Evolutionary conservation across 2,113 vertebrate genomes (phyloP).

Genomic region (Melanotaenia duboulayi): DNA sequence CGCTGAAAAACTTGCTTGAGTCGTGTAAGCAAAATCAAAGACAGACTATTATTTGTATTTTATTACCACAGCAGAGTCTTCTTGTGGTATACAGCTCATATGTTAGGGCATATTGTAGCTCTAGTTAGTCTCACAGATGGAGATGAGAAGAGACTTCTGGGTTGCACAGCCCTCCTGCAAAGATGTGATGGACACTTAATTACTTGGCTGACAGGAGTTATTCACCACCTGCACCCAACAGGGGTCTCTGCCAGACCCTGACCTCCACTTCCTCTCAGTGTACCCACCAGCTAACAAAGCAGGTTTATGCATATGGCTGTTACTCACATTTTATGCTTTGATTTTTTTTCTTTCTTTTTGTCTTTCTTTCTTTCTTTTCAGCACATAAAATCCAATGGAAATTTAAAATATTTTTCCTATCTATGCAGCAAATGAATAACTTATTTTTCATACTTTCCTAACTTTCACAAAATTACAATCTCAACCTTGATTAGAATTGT

Average conservation of each 20-base stretch:
- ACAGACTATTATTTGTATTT: neutral
- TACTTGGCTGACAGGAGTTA: conserved; percentile 81
- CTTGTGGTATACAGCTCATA: conserved; percentile 48
- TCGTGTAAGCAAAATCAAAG: neutral
- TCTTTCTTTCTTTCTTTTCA: neutral
- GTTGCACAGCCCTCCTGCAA: conserved; percentile 71
- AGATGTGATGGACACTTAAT: conserved; percentile 81
- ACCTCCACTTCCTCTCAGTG: conserved; percentile 72
- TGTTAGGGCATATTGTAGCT: conserved; percentile 64
- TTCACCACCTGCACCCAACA: conserved; percentile 77
- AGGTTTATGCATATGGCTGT: conserved; percentile 64
- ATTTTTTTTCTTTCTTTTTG: conserved; percentile 31
- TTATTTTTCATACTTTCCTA: neutral
- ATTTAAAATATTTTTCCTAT: neutral
- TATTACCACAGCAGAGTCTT: neutral
- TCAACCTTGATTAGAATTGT: neutral
- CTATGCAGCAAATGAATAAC: no score
- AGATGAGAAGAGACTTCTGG: conserved; percentile 65
- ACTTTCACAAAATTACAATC: neutral
- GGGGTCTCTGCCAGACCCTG: conserved; percentile 74
- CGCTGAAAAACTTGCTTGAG: neutral
- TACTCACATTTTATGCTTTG: conserved; percentile 42
- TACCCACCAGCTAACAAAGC: conserved; percentile 56
- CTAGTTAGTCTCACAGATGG: conserved; percentile 73
- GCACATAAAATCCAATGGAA: neutral